Evolutionary conservation across 2,888 invertebrate species (phyloP).

Genomic region (Diloba caeruleocephala): DNA sequence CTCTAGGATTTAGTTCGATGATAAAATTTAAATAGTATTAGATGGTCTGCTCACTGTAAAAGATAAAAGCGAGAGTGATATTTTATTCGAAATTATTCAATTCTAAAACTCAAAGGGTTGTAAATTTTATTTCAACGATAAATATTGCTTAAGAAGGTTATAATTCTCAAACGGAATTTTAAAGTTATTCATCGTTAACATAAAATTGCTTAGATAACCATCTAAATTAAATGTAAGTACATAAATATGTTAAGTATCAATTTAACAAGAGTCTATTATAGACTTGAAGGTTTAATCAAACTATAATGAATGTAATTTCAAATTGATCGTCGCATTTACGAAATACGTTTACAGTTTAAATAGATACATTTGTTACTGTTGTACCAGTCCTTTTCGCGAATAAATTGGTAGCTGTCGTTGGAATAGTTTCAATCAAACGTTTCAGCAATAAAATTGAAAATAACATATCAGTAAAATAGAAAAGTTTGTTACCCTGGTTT

Average conservation of each 20-base stretch:
- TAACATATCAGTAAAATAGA: slow-evolving; percentile 16
- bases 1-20: slow-evolving; percentile 3
- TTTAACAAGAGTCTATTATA: no score
- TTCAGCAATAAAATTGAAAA: slow-evolving; percentile 30
- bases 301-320: no score
- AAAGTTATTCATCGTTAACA: background rate
- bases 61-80: slow-evolving; percentile 4
- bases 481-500: slow-evolving; percentile 27
- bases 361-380: background rate
- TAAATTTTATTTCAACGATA: background rate
- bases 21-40: slow-evolving; percentile 6
- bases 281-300: no score
- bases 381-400: slow-evolving; percentile 17
- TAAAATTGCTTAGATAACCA: no score
- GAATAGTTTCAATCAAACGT: slow-evolving; percentile 29
- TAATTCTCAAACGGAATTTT: background rate
- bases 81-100: slow-evolving; percentile 4
- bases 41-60: background rate
- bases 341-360: background rate
- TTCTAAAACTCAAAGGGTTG: slow-evolving; percentile 11
- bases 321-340: background rate
- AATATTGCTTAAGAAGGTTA: background rate
- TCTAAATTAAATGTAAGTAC: no score
- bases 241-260: no score
- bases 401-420: slow-evolving; percentile 29